Conservation (phyloP, 2,797 vertebrate species). For the Protonibea diacanthus region DNA sequence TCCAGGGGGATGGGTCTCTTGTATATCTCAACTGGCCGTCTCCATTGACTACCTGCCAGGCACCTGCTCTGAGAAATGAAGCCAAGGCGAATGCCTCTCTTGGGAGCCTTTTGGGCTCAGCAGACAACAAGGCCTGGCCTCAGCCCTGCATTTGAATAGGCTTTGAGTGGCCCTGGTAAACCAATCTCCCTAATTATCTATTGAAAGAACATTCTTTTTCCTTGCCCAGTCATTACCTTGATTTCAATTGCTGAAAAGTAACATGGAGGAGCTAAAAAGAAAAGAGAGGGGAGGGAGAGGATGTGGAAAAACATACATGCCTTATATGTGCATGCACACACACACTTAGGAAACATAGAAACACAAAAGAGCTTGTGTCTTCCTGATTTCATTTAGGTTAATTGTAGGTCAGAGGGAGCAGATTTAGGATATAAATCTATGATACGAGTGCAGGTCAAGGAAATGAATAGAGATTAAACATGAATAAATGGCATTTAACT, state of each 20-base stretch:
- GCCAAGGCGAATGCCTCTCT: conserved; percentile 89
- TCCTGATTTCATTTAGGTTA: conserved; percentile 81
- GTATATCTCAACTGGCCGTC: conserved; percentile 85
- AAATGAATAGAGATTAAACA: conserved; percentile 79
- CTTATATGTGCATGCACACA: conserved; percentile 29
- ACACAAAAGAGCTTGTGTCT: conserved; percentile 68
- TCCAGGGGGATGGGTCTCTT: conserved; percentile 82
- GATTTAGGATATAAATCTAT: conserved; percentile 80
- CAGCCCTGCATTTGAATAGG: conserved; percentile 84
- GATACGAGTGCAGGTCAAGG: conserved; percentile 68
- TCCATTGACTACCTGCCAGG: conserved; percentile 98
- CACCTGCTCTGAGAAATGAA: conserved; percentile 97
- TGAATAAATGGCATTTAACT: conserved; percentile 72
- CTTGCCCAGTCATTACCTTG: conserved; percentile 84
- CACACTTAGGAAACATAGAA: conserved; percentile 43
- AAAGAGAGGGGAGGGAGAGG: conserved; percentile 55
- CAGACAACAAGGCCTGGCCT: conserved; percentile 84
- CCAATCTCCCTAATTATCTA: conserved; percentile 97
- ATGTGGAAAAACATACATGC: conserved; percentile 68
- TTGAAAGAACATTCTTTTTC: conserved; percentile 88
- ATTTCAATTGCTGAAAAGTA: conserved; percentile 86
- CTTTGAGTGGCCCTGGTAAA: conserved; percentile 88
- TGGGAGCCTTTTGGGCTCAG: conserved; percentile 87
- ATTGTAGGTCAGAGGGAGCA: conserved; percentile 80
- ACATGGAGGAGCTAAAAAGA: conserved; percentile 78